A percentile compares a stretch with the other conserved stretches of the same genome.
Evolutionary conservation across 1,140 invertebrate species (phyloP).

Genomic region (Probaryconus sp.): DNA sequence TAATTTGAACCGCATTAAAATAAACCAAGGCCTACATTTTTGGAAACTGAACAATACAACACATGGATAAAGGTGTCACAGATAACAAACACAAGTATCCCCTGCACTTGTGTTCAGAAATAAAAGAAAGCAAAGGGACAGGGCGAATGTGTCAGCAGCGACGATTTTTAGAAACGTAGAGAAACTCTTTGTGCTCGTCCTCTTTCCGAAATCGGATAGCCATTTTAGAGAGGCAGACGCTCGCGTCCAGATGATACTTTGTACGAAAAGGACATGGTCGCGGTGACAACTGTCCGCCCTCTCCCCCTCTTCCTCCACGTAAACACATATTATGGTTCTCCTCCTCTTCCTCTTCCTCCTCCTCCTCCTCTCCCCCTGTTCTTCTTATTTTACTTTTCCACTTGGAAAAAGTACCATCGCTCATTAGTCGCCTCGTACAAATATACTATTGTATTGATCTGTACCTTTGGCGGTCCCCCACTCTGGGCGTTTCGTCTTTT

Average conservation of each 20-base stretch:
- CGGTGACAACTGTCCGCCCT: neutral
- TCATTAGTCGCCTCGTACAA: conserved; percentile 67
- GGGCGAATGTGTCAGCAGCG: conserved; percentile 18
- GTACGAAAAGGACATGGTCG: conserved; percentile 21
- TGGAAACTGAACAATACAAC: too few relatives aligned
- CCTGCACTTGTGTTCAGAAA: neutral
- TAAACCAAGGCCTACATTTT: too few relatives aligned
- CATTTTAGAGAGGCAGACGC: conserved; percentile 25
- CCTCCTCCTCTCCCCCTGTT: conserved; percentile 22
- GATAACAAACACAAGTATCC: conserved; percentile 5
- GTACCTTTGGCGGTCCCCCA: conserved; percentile 53
- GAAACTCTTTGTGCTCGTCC: conserved; percentile 37
- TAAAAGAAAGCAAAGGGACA: conserved; percentile 29
- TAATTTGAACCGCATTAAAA: neutral
- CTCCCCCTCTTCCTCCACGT: conserved; percentile 4
- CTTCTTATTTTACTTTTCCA: conserved; percentile 38
- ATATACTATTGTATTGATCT: conserved; percentile 75
- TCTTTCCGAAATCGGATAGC: conserved; percentile 47
- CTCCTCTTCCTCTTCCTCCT: conserved; percentile 10
- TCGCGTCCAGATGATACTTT: conserved; percentile 27
- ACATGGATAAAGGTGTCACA: too few relatives aligned
- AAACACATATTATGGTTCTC: conserved; percentile 27
- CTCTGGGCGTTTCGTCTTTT: conserved; percentile 65
- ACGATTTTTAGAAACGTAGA: conserved; percentile 34
- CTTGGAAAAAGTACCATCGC: conserved; percentile 66